Conservation (phyloP, 1,140 invertebrate species). For the Bombus soroeensis region DNA sequence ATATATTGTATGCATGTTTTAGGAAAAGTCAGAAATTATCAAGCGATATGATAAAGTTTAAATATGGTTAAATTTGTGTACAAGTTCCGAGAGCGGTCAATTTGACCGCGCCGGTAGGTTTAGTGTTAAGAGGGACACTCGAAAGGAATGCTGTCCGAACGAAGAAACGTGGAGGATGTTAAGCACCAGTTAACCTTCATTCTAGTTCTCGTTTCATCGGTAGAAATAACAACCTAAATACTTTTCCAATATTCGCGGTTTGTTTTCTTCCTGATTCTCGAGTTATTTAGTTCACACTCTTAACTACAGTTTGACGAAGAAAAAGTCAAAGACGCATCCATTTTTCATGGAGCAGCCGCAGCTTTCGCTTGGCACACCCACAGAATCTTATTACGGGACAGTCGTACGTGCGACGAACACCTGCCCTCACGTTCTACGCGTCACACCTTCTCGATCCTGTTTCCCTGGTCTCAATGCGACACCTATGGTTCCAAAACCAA, state of each 20-base stretch:
- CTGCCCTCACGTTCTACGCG: too few relatives aligned
- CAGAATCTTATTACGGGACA: conserved; percentile 22
- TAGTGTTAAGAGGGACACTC: too few relatives aligned
- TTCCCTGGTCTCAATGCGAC: background rate
- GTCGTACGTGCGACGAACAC: background rate
- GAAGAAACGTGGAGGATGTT: background rate
- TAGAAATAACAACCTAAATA: background rate
- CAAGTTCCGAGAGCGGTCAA: too few relatives aligned
- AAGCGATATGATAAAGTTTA: too few relatives aligned
- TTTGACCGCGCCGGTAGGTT: too few relatives aligned
- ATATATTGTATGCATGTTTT: too few relatives aligned
- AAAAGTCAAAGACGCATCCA: background rate
- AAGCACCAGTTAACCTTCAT: background rate
- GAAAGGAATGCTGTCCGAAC: too few relatives aligned
- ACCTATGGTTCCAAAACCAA: background rate
- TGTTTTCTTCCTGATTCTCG: background rate
- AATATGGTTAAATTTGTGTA: too few relatives aligned
- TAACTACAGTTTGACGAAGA: background rate
- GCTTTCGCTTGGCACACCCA: too few relatives aligned
- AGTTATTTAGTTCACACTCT: background rate
- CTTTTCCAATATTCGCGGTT: background rate
- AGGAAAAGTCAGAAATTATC: too few relatives aligned
- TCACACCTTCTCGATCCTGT: too few relatives aligned
- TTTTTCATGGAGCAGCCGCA: background rate
- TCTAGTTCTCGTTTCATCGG: background rate